Evolutionary conservation across 1,140 invertebrate species (phyloP), one percentile per base, ranked within the genome.

Genomic region (Sweltsa coloradensis): DNA sequence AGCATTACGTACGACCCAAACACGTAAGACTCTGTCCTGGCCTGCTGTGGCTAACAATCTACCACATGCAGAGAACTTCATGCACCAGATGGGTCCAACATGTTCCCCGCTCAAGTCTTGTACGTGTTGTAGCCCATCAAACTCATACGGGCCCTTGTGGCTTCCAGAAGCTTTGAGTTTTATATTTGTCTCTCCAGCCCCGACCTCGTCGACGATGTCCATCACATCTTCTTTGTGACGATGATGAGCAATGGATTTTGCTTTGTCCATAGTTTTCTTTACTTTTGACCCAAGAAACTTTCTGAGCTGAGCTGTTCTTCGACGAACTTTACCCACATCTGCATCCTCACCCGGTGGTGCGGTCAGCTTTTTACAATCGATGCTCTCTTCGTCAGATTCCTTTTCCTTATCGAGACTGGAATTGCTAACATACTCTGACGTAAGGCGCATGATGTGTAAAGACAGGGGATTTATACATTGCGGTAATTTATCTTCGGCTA

Each of bases 41-140:
- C 95, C 95, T 36, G 93, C 94, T 2, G 93, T 96, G 4, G 94
- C 93, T 47, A 98, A 63, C 31, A 98, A 67, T 39, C 90, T 72
- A 0, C 94, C 94, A 69, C 92, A 97, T 21, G 81, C 83, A 37
- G 92, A 96, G 63, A 98, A 98, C 69, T 97, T 97, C 86, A 97
- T 96, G 53, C 90, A 95, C 95, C 95, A 99, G 54, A 98, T 85
- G 3, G 95, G 89, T 24, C 90, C 89, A 5, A 77, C 76, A 61
- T 97, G 91, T 55, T 89, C 88, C 1, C 82, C 81, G 54, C 75
- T 78, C 41, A 92, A 66, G 61, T 92, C 89, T 68, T 75, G 83
- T 2, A 85, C 74, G 51, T 82, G 73, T 60, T 79, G 68, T 3
- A 86, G 64, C 49, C 82, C 79, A 48, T 89, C 87, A 66, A 96